A percentile compares a stretch with the other conserved stretches of the same genome.
Conservation (phyloP, 2,797 vertebrate genomes). For the Chrysocyon brachyurus region DNA sequence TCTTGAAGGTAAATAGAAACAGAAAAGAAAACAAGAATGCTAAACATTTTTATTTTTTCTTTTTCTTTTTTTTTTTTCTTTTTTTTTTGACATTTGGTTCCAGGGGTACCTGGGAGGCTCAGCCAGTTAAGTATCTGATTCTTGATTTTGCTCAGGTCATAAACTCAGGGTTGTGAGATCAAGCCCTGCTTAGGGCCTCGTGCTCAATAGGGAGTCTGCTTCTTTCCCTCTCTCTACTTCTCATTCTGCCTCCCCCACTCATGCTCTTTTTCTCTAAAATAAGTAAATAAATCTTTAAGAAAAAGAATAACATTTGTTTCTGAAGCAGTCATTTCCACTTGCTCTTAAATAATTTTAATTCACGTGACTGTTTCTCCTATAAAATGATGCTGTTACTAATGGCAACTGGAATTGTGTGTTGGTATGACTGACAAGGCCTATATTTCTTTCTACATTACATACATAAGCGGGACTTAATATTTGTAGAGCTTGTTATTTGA, state of each 20-base stretch:
- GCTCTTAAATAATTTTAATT: not conserved
- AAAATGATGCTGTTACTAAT: not conserved
- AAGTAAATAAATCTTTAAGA: not conserved
- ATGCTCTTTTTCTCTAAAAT: not conserved
- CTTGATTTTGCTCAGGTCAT: not conserved
- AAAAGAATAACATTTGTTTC: not conserved
- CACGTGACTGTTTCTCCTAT: not conserved
- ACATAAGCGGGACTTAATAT: not conserved
- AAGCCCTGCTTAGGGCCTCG: not conserved
- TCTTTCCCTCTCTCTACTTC: not conserved
- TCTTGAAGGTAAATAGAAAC: not conserved
- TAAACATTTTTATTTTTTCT: not conserved
- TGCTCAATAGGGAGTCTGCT: not conserved
- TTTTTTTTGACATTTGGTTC: not conserved
- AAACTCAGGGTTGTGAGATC: not conserved
- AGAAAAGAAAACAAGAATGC: not conserved
- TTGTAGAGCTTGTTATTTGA: not conserved
- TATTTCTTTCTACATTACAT: not conserved
- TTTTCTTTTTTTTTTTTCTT: not conserved
- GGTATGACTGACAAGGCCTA: not conserved
- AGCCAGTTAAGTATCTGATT: not conserved
- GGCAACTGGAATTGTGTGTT: not conserved
- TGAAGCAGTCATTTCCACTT: slow-evolving; percentile 16
- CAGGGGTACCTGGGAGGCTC: not conserved
- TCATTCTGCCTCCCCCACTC: not conserved